These are phyloP conservation scores for Eptatretus atami DNA, from an alignment of 2,797 vertebrate genomes.

Conservation along the genomic window DNA sequence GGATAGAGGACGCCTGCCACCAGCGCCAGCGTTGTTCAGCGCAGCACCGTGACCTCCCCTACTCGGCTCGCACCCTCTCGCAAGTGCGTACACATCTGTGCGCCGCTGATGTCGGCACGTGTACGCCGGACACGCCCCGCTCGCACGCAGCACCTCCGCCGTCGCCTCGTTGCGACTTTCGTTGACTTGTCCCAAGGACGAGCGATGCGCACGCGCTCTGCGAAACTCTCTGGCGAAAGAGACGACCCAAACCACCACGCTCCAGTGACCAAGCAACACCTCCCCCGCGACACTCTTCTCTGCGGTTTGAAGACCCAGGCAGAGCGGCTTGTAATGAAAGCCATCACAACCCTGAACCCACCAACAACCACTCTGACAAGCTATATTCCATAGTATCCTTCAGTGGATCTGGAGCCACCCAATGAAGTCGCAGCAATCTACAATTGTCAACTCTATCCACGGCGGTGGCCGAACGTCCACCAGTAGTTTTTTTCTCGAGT, in stretches of 20 bases:
- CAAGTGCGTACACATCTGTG: conserved; percentile 15
- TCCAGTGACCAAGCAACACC: conserved; percentile 16
- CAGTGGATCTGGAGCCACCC: no score
- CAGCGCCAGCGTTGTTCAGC: conserved; percentile 20
- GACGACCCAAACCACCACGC: conserved; percentile 8
- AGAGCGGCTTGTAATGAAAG: background rate
- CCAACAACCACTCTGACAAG: background rate
- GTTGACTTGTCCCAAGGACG: conserved; percentile 22
- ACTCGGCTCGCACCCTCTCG: conserved; percentile 15
- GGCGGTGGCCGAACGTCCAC: no score
- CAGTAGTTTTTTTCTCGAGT: no score
- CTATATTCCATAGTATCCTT: background rate
- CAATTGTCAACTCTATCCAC: no score
- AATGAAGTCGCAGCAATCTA: no score
- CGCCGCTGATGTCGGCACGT: conserved; percentile 19
- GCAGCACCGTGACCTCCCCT: conserved; percentile 18
- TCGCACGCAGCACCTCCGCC: conserved; percentile 13
- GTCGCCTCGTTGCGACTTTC: conserved; percentile 16
- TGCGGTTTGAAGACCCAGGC: conserved; percentile 7
- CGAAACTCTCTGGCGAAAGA: conserved; percentile 9
- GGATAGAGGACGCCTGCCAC: conserved; percentile 18
- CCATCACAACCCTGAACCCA: conserved; percentile 1
- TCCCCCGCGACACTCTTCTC: conserved; percentile 8
- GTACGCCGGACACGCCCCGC: conserved; percentile 15
- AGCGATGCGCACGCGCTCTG: conserved; percentile 13